Evolutionary conservation across 2,797 vertebrate species (phyloP).

Genomic region (Telmatherina bonti): DNA sequence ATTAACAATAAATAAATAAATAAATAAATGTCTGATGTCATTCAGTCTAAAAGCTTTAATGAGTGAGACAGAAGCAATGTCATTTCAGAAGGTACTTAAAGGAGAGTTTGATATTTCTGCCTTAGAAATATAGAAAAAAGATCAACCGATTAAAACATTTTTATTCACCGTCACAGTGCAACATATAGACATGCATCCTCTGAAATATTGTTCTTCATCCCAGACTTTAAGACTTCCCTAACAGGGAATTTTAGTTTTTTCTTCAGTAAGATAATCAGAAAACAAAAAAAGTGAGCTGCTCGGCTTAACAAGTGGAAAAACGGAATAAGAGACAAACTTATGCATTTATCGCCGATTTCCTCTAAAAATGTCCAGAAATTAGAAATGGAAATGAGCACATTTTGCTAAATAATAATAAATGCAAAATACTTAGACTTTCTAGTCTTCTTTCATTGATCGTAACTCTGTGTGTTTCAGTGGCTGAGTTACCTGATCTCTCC

Average conservation of each 20-base stretch:
- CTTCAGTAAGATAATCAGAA: not conserved
- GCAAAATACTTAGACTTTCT: not conserved
- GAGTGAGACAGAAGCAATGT: no score
- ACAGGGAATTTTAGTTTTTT: not conserved
- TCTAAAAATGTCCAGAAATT: not conserved
- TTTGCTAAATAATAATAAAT: not conserved
- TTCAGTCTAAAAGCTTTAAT: not conserved
- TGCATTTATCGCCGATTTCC: not conserved
- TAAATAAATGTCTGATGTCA: not conserved
- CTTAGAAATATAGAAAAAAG: no score
- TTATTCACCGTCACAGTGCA: not conserved
- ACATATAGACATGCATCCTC: no score
- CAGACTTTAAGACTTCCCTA: not conserved
- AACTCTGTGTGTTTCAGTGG: not conserved
- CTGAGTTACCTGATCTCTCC: conserved; percentile 92
- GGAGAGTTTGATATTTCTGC: no score
- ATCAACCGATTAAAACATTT: not conserved
- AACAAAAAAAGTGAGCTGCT: not conserved
- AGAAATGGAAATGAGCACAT: no score
- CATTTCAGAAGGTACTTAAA: no score
- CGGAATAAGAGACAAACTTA: not conserved
- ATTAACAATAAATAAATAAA: not conserved
- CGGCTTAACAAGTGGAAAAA: not conserved
- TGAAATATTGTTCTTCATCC: not conserved
- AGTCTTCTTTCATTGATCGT: not conserved